phyloP scores from a whole-genome alignment of 2,113 vertebrate genomes.

The Tympanuchus pallidicinctus region DNA sequence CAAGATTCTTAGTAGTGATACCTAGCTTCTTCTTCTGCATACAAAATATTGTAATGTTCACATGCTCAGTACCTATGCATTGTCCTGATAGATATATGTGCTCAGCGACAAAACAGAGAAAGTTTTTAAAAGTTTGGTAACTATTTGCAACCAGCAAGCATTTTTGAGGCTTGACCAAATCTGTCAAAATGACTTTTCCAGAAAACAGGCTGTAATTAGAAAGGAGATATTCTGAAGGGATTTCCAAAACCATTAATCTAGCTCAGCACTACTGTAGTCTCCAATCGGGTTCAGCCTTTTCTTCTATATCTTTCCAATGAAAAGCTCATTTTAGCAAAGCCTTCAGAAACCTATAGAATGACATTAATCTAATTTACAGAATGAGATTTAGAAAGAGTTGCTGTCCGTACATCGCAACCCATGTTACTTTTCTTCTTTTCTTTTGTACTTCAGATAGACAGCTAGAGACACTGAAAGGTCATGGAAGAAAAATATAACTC shows the following conservation, averaged over 20 bases:
- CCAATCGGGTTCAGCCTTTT: not conserved
- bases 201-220: conserved; percentile 23
- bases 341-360: not conserved
- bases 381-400: not conserved
- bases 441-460: not conserved
- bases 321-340: not conserved
- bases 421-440: not conserved
- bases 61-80: not conserved
- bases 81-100: not conserved
- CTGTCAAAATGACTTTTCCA: conserved; percentile 21
- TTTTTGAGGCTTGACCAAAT: conserved; percentile 30
- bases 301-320: not conserved
- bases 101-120: not conserved
- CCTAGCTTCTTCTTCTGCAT: not conserved
- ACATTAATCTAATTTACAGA: not conserved
- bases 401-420: not conserved
- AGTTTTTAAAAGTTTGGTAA: not conserved
- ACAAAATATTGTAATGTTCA: not conserved
- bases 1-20: not conserved
- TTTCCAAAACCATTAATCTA: conserved; percentile 43
- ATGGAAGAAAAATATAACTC: not conserved
- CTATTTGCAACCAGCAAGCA: not conserved
- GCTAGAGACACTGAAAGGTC: not conserved
- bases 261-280: conserved; percentile 11
- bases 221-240: not conserved